A percentile compares a stretch with the other conserved stretches of the same genome.
phyloP scores from a whole-genome alignment of 2,888 invertebrate genomes.

The Dolichomitus sp. region DNA sequence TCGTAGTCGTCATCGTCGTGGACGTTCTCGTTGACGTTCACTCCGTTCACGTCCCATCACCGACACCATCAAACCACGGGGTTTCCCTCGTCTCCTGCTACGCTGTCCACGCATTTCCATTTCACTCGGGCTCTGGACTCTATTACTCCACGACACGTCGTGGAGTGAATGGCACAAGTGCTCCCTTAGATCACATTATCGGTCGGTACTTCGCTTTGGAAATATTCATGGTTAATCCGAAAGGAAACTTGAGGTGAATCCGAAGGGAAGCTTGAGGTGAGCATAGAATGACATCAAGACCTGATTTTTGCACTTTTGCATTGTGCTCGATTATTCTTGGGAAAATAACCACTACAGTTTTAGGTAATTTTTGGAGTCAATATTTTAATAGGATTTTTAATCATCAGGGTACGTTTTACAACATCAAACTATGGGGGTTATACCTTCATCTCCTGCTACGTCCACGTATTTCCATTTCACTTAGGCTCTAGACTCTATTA shows the following conservation, averaged over 20 bases:
- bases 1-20: conserved; percentile 33
- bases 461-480: too few species aligned
- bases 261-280: not conserved
- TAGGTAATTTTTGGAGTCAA: too few species aligned
- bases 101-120: conserved; percentile 78
- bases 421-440: too few species aligned
- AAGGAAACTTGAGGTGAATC: not conserved
- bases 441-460: too few species aligned
- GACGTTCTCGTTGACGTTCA: conserved; percentile 53
- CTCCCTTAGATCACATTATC: conserved; percentile 42
- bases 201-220: not conserved
- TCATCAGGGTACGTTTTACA: too few species aligned
- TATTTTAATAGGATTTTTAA: too few species aligned
- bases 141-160: conserved; percentile 40
- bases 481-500: too few species aligned
- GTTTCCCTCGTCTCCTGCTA: conserved; percentile 79
- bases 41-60: conserved; percentile 45
- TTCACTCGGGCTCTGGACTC: conserved; percentile 72
- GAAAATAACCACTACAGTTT: not conserved
- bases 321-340: not conserved
- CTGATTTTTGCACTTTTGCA: not conserved
- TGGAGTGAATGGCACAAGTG: conserved; percentile 20
- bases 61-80: conserved; percentile 76
- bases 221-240: not conserved
- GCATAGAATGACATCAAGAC: not conserved